Evolutionary conservation across 2,113 vertebrate genomes (phyloP).

Genomic region (Dasypus novemcinctus): DNA sequence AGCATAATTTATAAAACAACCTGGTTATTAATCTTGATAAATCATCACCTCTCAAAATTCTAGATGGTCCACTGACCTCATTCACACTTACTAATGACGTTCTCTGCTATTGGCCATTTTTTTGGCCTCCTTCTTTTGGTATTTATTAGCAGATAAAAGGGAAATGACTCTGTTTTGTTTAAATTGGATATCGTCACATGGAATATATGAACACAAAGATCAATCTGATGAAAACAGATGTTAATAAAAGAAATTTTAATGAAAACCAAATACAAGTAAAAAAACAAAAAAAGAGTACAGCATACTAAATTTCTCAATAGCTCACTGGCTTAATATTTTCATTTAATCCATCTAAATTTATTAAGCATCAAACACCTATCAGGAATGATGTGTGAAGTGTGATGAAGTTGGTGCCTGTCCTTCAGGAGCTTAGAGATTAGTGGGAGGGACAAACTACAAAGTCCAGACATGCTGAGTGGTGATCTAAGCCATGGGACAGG

Average conservation of each 20-base stretch:
- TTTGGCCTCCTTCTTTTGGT: not conserved
- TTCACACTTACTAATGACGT: not conserved
- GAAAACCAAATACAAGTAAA: slow-evolving; percentile 11
- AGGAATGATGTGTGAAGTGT: not conserved
- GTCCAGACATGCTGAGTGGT: not conserved
- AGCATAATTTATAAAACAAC: slow-evolving; percentile 41
- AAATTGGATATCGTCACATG: not conserved
- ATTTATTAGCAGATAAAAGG: not conserved
- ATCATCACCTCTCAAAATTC: not conserved
- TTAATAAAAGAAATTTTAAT: slow-evolving; percentile 40
- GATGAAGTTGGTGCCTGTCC: not conserved
- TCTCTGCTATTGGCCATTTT: not conserved
- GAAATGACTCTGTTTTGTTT: slow-evolving; percentile 10
- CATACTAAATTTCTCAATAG: not conserved
- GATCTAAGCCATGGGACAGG: not conserved
- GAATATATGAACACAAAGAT: not conserved
- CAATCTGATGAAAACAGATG: not conserved
- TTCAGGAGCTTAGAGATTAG: not conserved
- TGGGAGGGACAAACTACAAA: not conserved
- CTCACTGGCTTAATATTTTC: not conserved
- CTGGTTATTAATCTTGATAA: not conserved
- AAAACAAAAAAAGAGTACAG: not conserved
- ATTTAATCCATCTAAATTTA: not conserved
- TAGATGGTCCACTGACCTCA: not conserved
- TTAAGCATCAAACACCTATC: not conserved